Evolutionary conservation across 2,113 vertebrate genomes (phyloP), one percentile per base, ranked within the genome.

Genomic region (Rhynchomys soricoides): DNA sequence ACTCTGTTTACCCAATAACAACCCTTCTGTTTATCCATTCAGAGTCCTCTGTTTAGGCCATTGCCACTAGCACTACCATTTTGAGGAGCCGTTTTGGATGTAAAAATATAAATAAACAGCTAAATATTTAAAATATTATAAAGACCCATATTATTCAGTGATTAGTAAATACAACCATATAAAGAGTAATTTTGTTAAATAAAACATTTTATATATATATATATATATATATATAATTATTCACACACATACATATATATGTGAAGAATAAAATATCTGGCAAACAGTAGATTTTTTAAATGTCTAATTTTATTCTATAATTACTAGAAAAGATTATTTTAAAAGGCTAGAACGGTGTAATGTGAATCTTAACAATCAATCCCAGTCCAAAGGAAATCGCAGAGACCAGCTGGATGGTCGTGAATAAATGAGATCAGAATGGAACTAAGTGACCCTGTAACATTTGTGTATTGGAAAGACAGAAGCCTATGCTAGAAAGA

Each of bases 361-460:
- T 34, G n/a, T 29, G 12, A 59, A 37, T 24, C 8, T 52, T 45
- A 21, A 29, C 59, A 86, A 31, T 29, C 62, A 82, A 12, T 4
- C 19, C 10, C 26, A 89, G 13, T 3, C 24, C 15, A 2, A 17
- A 0, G 29, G 22, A 13, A 48, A 22, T 48, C 15, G 19, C 29
- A 34, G 1, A 85, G 55, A 37, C 43, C 40, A 12, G 21, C n/a
- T 59, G 45, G 57, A 37, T 7, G 3, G 31, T 52, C 16, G 16
- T 1, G 17, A 52, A 21, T 0, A 11, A 37, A 26, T 15, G 15
- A 50, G 48, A 22, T n/a, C 26, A n/a, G 45, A 52, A n/a, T 7
- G 10, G 10, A 52, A 26, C 31, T 40, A 52, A 37, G 21, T 8
- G 22, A 31, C 0, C 5, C 1, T 11, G 6, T 37, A 1, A 29